These are phyloP conservation scores for Cydia fagiglandana DNA, from an alignment of 1,140 invertebrate species.

Conservation along the genomic window DNA sequence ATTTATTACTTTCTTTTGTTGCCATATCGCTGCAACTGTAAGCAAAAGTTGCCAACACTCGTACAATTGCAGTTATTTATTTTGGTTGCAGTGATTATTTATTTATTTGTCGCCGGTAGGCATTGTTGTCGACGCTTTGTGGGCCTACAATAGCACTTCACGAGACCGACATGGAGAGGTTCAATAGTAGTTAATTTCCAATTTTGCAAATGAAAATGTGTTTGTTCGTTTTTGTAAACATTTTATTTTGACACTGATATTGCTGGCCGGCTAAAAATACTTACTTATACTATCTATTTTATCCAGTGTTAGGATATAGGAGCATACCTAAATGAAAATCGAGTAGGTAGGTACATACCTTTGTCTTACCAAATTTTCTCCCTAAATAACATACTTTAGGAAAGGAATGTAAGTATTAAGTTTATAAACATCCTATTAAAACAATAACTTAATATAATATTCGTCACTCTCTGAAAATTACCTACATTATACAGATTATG, in stretches of 20 bases:
- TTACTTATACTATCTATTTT: too few species aligned
- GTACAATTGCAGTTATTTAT: conserved; percentile 51
- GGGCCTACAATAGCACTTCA: conserved; percentile 11
- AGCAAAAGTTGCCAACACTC: conserved; percentile 43
- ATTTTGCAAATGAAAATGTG: conserved; percentile 8
- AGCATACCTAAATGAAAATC: too few species aligned
- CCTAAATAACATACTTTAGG: too few species aligned
- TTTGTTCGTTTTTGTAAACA: conserved; percentile 7
- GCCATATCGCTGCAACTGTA: conserved; percentile 21
- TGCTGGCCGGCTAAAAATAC: too few species aligned
- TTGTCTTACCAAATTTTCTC: too few species aligned
- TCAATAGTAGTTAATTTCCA: conserved; percentile 28
- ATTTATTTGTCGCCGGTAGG: conserved; percentile 42
- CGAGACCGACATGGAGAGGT: neutral
- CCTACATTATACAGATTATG: neutral
- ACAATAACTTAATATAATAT: too few species aligned
- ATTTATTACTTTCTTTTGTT: conserved; percentile 70
- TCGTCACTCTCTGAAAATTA: neutral
- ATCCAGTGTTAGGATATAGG: too few species aligned
- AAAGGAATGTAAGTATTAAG: too few species aligned
- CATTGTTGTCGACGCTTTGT: conserved; percentile 14
- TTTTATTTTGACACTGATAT: neutral
- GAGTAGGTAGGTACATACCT: too few species aligned
- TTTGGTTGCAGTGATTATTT: conserved; percentile 54
- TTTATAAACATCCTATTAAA: neutral